These are phyloP conservation scores for Arctia plantaginis DNA, from an alignment of 2,888 invertebrate genomes.

Conservation along the genomic window DNA sequence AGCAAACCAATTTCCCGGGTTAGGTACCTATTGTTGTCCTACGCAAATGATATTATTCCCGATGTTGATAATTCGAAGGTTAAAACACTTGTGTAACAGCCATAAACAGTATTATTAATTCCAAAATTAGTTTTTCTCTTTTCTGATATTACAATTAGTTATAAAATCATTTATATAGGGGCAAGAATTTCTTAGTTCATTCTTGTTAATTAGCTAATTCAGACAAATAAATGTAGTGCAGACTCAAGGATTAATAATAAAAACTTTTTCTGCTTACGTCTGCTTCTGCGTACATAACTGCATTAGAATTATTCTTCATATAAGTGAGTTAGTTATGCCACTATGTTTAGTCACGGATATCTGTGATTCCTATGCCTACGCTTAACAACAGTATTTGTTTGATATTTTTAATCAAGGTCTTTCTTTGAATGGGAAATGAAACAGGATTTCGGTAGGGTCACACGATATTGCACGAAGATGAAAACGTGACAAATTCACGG, in stretches of 20 bases:
- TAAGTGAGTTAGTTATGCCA: neutral
- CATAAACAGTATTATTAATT: neutral
- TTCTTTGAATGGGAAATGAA: conserved; percentile 53
- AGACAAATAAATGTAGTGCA: neutral
- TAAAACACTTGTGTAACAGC: too few relatives aligned
- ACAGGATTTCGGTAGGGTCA: conserved; percentile 63
- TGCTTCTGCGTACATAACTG: neutral
- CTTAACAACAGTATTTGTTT: conserved; percentile 20
- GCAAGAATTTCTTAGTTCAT: neutral
- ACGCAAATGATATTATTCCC: neutral
- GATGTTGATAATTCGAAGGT: neutral
- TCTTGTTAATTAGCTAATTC: neutral
- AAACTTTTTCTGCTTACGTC: neutral
- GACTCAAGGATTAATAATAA: neutral
- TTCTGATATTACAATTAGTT: neutral
- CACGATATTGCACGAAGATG: conserved; percentile 57
- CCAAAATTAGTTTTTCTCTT: neutral
- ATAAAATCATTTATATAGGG: neutral
- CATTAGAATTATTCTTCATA: neutral
- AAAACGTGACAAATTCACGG: conserved; percentile 59
- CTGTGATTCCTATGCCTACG: conserved; percentile 5
- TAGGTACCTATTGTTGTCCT: neutral
- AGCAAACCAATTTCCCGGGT: neutral
- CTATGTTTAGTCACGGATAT: conserved; percentile 1
- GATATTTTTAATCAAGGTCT: conserved; percentile 37